Evolutionary conservation across 2,888 invertebrate species (phyloP).

Genomic region (Diogma glabrata): DNA sequence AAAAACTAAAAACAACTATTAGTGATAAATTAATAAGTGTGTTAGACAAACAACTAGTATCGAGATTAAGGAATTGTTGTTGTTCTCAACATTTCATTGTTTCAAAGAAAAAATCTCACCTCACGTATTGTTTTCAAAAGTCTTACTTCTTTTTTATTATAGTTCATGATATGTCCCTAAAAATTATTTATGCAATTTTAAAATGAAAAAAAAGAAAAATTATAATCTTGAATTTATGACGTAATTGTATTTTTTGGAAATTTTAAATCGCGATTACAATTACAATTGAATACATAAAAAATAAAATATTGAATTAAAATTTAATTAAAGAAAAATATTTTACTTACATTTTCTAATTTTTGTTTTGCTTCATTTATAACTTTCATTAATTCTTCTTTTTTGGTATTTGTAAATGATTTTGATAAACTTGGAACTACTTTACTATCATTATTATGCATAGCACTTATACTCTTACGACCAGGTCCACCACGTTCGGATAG

Average conservation of each 20-base stretch:
- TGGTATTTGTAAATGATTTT: slow-evolving; percentile 37
- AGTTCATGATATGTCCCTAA: slow-evolving; percentile 27
- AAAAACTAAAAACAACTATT: too few species aligned
- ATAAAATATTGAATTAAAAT: too few species aligned
- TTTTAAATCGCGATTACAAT: too few species aligned
- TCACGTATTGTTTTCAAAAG: slow-evolving; percentile 33
- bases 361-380: slow-evolving; percentile 73
- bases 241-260: too few species aligned
- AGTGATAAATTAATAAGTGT: too few species aligned
- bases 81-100: too few species aligned
- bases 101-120: too few species aligned
- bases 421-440: slow-evolving; percentile 26
- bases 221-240: too few species aligned
- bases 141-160: slow-evolving; percentile 30
- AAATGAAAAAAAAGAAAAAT: background rate
- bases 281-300: too few species aligned
- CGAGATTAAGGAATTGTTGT: too few species aligned
- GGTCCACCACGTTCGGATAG: slow-evolving; percentile 29
- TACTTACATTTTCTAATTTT: slow-evolving; percentile 78
- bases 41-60: too few species aligned
- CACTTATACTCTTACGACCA: slow-evolving; percentile 51
- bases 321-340: too few species aligned
- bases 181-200: slow-evolving; percentile 16
- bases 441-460: slow-evolving; percentile 41
- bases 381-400: slow-evolving; percentile 63